phyloP scores from a whole-genome alignment of 1,140 invertebrate species.

The Conus betulinus region DNA sequence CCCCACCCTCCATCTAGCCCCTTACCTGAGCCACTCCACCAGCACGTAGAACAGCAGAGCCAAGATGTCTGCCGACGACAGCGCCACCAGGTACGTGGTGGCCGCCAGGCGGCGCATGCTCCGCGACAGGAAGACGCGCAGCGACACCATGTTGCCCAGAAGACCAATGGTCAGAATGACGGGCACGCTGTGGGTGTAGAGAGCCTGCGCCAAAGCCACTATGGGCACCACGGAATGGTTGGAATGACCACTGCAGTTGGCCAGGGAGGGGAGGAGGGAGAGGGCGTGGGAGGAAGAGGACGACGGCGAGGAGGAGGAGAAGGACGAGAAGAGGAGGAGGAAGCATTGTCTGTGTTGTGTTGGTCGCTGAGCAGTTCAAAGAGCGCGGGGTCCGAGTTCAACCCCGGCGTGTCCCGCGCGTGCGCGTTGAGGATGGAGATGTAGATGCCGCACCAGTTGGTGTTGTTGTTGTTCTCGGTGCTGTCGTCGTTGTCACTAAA shows the following conservation, averaged over 20 bases:
- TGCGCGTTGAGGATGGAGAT: neutral
- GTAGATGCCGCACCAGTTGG: neutral
- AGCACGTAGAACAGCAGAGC: conserved; percentile 66
- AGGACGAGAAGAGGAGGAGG: neutral
- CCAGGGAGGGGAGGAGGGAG: neutral
- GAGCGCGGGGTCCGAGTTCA: neutral
- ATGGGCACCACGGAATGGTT: neutral
- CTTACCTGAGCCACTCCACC: conserved; percentile 58
- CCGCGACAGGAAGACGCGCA: conserved; percentile 64
- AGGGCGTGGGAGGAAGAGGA: neutral
- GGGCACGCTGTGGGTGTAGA: conserved; percentile 55
- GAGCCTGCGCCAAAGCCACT: conserved; percentile 18
- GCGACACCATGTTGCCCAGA: conserved; percentile 58
- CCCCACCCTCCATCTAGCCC: neutral
- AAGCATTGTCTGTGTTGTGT: neutral
- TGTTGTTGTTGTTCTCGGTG: no score
- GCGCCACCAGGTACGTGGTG: conserved; percentile 64
- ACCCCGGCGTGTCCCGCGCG: neutral
- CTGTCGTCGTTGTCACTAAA: no score
- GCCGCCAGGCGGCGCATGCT: conserved; percentile 63
- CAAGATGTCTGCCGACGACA: conserved; percentile 64
- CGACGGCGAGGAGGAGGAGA: neutral
- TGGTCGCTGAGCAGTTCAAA: no score
- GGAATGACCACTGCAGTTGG: neutral
- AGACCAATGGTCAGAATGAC: conserved; percentile 43